Conservation (phyloP, 37 sponge, comb jelly and placozoan genomes). For the Lycopodina hypogea region DNA sequence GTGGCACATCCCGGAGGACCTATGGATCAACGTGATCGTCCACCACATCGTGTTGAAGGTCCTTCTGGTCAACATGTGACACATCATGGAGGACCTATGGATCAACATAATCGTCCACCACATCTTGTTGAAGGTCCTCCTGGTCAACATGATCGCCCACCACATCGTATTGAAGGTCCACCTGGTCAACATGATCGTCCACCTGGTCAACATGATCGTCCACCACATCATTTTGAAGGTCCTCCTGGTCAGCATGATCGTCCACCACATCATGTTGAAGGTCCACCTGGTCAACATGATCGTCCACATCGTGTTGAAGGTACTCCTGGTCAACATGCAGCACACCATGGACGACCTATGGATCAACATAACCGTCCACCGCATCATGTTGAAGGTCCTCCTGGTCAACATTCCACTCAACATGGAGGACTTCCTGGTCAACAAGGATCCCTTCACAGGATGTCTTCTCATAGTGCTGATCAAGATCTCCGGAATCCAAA, state of each 20-base stretch:
- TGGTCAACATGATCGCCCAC: background rate
- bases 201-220: background rate
- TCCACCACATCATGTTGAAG: background rate
- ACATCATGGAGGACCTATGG: slow-evolving; percentile 4
- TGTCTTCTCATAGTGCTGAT: background rate
- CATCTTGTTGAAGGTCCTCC: background rate
- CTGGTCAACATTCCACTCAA: background rate
- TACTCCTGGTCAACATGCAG: background rate
- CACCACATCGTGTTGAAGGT: background rate
- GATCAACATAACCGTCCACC: background rate
- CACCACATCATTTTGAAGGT: slow-evolving; percentile 9
- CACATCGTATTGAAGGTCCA: too few species aligned
- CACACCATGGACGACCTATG: background rate
- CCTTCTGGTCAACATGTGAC: background rate
- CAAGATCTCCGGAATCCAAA: background rate
- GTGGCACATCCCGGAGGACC: background rate
- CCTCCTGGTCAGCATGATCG: background rate
- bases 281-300: background rate
- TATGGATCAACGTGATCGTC: background rate
- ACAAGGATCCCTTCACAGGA: background rate
- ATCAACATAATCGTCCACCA: background rate
- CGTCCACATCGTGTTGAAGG: background rate
- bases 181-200: slow-evolving; percentile 1
- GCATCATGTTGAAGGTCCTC: background rate
- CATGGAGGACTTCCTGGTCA: background rate